A percentile compares a stretch with the other conserved stretches of the same genome.
Evolutionary conservation across 2,888 invertebrate species (phyloP).

Genomic region (Dryocosmus kuriphilus): DNA sequence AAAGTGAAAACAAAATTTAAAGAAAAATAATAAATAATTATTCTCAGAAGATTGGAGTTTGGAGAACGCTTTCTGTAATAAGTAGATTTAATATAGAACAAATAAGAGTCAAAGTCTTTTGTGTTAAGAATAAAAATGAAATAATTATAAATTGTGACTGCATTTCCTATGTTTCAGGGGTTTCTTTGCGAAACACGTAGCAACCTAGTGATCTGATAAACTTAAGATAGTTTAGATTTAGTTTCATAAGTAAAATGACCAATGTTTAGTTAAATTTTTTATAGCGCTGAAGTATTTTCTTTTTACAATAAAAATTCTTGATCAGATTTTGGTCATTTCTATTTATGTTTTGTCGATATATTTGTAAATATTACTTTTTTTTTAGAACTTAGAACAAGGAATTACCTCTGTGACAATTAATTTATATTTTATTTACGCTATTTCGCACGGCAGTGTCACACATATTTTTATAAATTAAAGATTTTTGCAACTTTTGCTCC

Average conservation of each 20-base stretch:
- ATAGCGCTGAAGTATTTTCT: background rate
- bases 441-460: background rate
- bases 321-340: slow-evolving; percentile 29
- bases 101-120: too few species aligned
- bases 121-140: too few species aligned
- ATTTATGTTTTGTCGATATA: background rate
- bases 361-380: background rate
- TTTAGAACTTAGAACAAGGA: background rate
- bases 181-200: slow-evolving; percentile 58
- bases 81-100: background rate
- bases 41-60: background rate
- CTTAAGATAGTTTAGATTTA: background rate
- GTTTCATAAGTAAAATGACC: background rate
- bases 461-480: background rate
- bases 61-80: background rate
- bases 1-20: background rate
- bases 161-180: slow-evolving; percentile 63
- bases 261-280: background rate
- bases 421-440: background rate
- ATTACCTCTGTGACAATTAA: background rate
- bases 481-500: too few species aligned
- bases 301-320: background rate
- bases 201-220: slow-evolving; percentile 48
- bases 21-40: too few species aligned
- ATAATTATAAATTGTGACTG: slow-evolving; percentile 5